These are phyloP conservation scores for Gnatocerus cornutus DNA, from an alignment of 2,888 invertebrate genomes.

Conservation along the genomic window DNA sequence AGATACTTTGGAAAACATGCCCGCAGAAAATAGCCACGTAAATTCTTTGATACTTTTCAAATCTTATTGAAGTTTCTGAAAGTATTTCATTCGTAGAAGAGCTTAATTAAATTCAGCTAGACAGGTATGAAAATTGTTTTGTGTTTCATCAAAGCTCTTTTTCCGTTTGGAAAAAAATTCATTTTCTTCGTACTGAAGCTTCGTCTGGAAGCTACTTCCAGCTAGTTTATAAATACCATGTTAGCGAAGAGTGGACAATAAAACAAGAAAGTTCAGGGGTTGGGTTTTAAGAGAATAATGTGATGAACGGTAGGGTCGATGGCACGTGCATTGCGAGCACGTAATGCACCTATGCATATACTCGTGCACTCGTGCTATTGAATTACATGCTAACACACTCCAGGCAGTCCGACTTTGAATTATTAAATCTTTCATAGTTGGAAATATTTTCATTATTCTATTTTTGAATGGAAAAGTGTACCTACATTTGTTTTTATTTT, in stretches of 20 bases:
- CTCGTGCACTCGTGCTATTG: constrained; percentile 49
- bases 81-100: constrained; percentile 37
- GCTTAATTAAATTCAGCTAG: constrained; percentile 34
- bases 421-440: constrained; percentile 23
- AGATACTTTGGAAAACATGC: constrained; percentile 17
- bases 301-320: constrained; percentile 45
- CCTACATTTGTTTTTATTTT: no score
- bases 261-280: constrained; percentile 8
- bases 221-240: background rate
- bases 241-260: background rate
- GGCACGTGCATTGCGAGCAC: constrained; percentile 53
- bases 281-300: constrained; percentile 16
- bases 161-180: background rate
- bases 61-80: constrained; percentile 28
- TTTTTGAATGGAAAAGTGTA: background rate
- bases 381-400: constrained; percentile 56
- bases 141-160: background rate
- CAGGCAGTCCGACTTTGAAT: constrained; percentile 52
- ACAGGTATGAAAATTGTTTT: constrained; percentile 19
- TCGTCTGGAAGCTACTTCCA: background rate
- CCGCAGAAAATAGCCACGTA: constrained; percentile 20
- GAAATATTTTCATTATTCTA: background rate
- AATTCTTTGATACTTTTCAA: constrained; percentile 40
- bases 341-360: constrained; percentile 54
- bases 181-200: background rate